Base-by-base conservation (phyloP, 1,140 invertebrate genomes). In the Hyposmocoma kahamanoa region DNA sequence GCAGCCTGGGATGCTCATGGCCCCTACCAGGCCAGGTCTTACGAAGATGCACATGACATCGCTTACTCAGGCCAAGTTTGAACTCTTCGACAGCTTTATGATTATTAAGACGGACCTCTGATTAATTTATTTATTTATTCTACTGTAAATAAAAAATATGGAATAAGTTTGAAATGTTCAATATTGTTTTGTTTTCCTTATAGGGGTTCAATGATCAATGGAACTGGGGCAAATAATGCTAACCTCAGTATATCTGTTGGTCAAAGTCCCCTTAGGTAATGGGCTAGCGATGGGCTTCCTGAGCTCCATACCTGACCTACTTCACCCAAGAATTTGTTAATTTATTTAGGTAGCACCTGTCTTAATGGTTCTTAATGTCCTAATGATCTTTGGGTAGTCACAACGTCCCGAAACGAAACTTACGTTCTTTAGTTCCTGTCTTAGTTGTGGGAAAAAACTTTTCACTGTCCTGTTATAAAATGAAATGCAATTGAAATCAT, bases 31-130 rank as follows among this genome's bases (percentile, higher is more conserved):
- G 88, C 85, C 19, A 71, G 88, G 72, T 77, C 75, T 59, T 72
- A 72, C 84, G 68, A 88, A 84, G 77, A 81, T 62, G 89, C 89
- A 21, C 90, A 92, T 9, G 32, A 34, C 62, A 83, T 92, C 62
- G 91, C 91, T 28, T 93, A 91, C 82, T 87, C 87, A 48, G 90
- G 81, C 45, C 89, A 92, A 72, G 67, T 87, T 30, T 87, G 86
- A 73, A 61, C n/a, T n/a, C n/a, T n/a, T n/a, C n/a, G n/a, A n/a
- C n/a, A n/a, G n/a, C n/a, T n/a, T 42, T 10, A 36, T 3, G 3
- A 28, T 6, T 28, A 50, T 22, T 42, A 57, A 52, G 38, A 78
- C 66, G 73, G 78, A 82, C 76, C 77, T 76, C 69, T 65, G 68
- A 72, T 57, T 82, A 76, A 82, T 74, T 83, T 76, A 82, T 78